These are phyloP conservation scores for Drosophila azteca DNA, from an alignment of 1,140 invertebrate species.

Conservation along the genomic window DNA sequence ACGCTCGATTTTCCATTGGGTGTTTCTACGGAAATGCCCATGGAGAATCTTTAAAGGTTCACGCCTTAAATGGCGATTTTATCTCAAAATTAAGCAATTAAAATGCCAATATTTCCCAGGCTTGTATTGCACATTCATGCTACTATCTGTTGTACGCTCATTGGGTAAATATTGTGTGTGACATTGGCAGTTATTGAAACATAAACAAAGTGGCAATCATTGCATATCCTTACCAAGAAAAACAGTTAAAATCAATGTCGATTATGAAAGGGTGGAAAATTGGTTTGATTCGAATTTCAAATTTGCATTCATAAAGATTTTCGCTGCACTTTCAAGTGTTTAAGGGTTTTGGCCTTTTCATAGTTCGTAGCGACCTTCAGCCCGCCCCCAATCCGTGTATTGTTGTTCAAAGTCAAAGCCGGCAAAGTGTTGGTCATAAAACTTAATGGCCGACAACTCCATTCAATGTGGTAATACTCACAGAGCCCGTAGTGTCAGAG, in stretches of 20 bases:
- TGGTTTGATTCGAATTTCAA: not conserved
- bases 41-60: too few relatives aligned
- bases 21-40: too few relatives aligned
- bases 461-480: slow-evolving; percentile 32
- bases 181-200: slow-evolving; percentile 1
- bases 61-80: too few relatives aligned
- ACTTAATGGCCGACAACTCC: slow-evolving; percentile 48
- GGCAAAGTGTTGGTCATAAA: slow-evolving; percentile 55
- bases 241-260: slow-evolving; percentile 1
- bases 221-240: not conserved
- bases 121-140: too few relatives aligned
- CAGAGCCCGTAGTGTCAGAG: not conserved
- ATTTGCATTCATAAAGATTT: slow-evolving; percentile 15
- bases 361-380: slow-evolving; percentile 34
- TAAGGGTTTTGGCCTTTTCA: slow-evolving; percentile 14
- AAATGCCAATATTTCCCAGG: too few relatives aligned
- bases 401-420: slow-evolving; percentile 20
- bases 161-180: not conserved
- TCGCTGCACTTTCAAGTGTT: slow-evolving; percentile 4
- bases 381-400: slow-evolving; percentile 20
- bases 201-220: not conserved
- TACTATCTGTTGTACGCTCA: slow-evolving; percentile 22
- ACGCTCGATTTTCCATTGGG: too few relatives aligned
- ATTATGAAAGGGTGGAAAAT: slow-evolving; percentile 28
- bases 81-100: too few relatives aligned